A percentile compares a stretch with the other conserved stretches of the same genome.
These are phyloP conservation scores for Scolopax rusticola DNA, from an alignment of 2,797 vertebrate genomes.

Conservation along the genomic window DNA sequence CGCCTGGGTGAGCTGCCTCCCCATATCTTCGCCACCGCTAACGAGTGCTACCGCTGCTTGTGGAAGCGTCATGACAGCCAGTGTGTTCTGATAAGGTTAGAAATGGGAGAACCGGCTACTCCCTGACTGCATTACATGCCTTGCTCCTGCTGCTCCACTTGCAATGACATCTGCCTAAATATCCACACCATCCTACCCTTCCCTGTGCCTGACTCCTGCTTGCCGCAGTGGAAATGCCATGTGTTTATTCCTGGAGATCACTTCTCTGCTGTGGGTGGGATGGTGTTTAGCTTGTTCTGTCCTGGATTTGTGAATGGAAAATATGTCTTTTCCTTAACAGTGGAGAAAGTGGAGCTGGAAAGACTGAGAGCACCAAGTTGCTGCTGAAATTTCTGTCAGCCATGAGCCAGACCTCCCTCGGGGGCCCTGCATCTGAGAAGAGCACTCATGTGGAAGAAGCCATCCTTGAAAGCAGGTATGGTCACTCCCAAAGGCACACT, in stretches of 20 bases:
- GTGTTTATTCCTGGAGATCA: not conserved
- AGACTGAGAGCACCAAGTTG: conserved; percentile 94
- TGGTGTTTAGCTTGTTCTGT: not conserved
- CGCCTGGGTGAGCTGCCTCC: conserved; percentile 93
- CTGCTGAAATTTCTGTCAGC: conserved; percentile 92
- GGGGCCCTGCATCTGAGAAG: conserved; percentile 80
- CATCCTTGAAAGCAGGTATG: conserved; percentile 91
- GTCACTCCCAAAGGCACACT: fast-evolving
- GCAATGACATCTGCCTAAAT: not conserved
- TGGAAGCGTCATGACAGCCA: conserved; percentile 95
- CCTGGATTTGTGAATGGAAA: not conserved
- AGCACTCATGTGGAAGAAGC: conserved; percentile 90
- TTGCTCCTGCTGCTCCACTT: not conserved
- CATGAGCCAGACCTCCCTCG: conserved; percentile 89
- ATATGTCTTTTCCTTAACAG: conserved; percentile 65
- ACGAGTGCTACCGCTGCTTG: conserved; percentile 93
- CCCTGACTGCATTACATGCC: not conserved
- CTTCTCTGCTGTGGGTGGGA: fast-evolving
- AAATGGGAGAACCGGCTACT: not conserved
- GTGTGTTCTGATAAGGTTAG: conserved; percentile 93
- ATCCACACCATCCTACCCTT: not conserved
- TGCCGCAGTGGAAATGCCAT: not conserved
- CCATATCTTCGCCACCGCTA: conserved; percentile 92
- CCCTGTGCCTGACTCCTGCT: not conserved
- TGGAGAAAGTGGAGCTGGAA: conserved; percentile 93